Conservation (phyloP, 2,888 invertebrate species). For the Pandemis heparana region DNA sequence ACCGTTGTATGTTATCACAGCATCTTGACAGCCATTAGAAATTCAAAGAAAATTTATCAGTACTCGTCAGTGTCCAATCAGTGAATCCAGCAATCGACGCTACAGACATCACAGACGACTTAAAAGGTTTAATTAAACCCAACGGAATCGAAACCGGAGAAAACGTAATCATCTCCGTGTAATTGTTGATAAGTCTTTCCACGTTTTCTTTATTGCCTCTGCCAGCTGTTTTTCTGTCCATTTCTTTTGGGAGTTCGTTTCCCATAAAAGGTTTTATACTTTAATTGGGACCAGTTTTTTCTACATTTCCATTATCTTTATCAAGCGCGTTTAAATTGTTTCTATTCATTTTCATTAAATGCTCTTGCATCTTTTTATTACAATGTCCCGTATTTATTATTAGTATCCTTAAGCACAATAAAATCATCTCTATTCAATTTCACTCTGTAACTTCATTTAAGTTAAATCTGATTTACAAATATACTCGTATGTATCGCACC, state of each 20-base stretch:
- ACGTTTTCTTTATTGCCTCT: conserved; percentile 27
- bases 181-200: conserved; percentile 21
- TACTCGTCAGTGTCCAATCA: conserved; percentile 33
- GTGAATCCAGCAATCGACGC: conserved; percentile 8
- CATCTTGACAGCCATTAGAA: conserved; percentile 33
- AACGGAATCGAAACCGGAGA: conserved; percentile 29
- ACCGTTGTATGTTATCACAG: conserved; percentile 16
- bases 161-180: conserved; percentile 34
- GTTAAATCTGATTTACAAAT: too few relatives aligned
- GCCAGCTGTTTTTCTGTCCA: conserved; percentile 10
- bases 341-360: neutral
- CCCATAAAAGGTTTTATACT: neutral
- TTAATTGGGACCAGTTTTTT: neutral
- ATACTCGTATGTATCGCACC: too few relatives aligned
- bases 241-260: conserved; percentile 1
- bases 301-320: conserved; percentile 1
- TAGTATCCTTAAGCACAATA: too few relatives aligned
- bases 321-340: conserved; percentile 12
- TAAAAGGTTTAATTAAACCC: conserved; percentile 37
- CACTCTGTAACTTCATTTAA: too few relatives aligned
- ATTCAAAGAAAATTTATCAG: conserved; percentile 36
- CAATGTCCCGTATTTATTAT: too few relatives aligned
- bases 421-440: too few relatives aligned
- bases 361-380: too few relatives aligned
- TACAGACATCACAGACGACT: conserved; percentile 13